A percentile compares a stretch with the other conserved stretches of the same genome.
phyloP scores from a whole-genome alignment of 1,140 invertebrate species.

The Leptinotarsa lineolata region DNA sequence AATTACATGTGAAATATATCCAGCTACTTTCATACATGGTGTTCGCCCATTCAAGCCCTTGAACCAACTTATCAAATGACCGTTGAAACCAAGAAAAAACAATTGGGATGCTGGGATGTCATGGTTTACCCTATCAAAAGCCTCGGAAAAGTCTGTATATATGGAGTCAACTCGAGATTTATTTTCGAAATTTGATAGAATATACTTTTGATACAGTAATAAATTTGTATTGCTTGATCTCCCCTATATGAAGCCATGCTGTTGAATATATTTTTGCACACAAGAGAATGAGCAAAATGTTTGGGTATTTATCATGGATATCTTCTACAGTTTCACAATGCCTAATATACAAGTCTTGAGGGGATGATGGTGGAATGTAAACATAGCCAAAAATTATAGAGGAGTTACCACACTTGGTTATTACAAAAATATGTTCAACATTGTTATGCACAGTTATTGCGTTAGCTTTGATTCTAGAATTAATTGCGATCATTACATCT shows the following conservation, averaged over 20 bases:
- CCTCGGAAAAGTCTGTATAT: too few relatives aligned
- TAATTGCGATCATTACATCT: neutral
- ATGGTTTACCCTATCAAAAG: too few relatives aligned
- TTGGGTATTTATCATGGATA: neutral
- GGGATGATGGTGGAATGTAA: neutral
- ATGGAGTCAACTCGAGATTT: conserved; percentile 13
- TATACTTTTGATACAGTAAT: conserved; percentile 7
- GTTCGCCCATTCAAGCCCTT: too few relatives aligned
- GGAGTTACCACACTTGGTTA: neutral
- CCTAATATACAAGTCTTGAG: neutral
- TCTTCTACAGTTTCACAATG: neutral
- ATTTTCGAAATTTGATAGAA: conserved; percentile 15
- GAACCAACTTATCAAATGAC: too few relatives aligned
- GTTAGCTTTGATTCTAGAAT: too few relatives aligned
- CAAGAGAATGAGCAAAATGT: neutral
- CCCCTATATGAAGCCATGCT: conserved; percentile 15
- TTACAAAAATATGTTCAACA: neutral
- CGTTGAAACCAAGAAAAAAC: too few relatives aligned
- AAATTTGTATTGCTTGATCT: conserved; percentile 10
- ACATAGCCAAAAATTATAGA: neutral
- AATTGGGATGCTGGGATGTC: too few relatives aligned
- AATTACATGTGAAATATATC: too few relatives aligned
- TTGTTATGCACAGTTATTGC: neutral
- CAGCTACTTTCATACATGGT: too few relatives aligned
- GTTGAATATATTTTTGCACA: conserved; percentile 12